These are phyloP conservation scores for Mormyrus proboscirostris DNA, from an alignment of 2,797 vertebrate species.

Conservation along the genomic window DNA sequence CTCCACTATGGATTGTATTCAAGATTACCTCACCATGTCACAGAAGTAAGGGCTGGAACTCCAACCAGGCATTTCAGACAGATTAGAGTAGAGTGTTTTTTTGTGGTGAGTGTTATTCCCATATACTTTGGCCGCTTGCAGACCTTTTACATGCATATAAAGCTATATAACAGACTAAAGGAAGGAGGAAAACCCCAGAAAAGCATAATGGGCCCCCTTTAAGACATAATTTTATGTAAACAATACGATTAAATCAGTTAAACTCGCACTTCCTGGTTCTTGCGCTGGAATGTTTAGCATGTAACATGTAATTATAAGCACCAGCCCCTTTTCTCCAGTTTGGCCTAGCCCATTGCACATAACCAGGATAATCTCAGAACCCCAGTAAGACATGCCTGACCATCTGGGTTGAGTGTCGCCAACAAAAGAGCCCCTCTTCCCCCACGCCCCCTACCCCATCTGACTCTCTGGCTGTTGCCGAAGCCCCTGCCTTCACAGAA, in stretches of 20 bases:
- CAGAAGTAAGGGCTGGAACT: neutral
- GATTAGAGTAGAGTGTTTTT: neutral
- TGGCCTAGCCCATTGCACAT: neutral
- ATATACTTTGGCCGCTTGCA: neutral
- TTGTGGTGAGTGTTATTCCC: neutral
- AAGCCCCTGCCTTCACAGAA: neutral
- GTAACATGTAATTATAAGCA: neutral
- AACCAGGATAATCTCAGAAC: neutral
- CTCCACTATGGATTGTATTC: neutral
- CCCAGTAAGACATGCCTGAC: constrained; percentile 12
- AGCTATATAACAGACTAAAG: neutral
- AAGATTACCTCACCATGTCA: neutral
- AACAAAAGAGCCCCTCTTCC: neutral
- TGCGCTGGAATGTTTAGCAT: neutral
- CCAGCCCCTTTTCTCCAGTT: neutral
- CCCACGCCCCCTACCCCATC: neutral
- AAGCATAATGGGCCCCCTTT: neutral
- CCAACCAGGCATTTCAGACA: neutral
- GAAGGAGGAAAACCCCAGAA: neutral
- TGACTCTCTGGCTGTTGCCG: neutral
- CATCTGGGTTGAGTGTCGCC: constrained; percentile 6
- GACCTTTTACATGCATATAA: neutral
- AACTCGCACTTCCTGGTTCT: neutral
- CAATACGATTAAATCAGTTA: neutral
- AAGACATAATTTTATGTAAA: neutral